Evolutionary conservation across 2,797 vertebrate species (phyloP).

Genomic region (Vespertilio murinus): DNA sequence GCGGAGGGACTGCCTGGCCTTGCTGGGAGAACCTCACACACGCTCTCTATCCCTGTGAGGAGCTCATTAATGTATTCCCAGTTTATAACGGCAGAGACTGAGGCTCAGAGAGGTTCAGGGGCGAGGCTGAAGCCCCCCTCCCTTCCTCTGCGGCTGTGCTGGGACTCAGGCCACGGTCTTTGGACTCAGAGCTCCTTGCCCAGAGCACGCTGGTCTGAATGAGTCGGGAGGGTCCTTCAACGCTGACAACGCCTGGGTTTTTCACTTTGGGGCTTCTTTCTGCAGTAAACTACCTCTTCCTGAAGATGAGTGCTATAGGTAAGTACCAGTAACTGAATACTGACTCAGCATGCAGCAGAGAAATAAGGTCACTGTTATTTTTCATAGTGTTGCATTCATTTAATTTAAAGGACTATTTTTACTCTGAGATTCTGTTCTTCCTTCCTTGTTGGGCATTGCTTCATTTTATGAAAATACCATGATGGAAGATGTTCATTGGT

Average conservation of each 20-base stretch:
- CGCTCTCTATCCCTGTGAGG: not conserved
- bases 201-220: too few species aligned
- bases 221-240: not conserved
- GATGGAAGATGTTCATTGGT: not conserved
- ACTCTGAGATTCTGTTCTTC: not conserved
- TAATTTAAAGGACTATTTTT: not conserved
- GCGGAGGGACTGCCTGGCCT: not conserved
- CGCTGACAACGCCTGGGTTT: not conserved
- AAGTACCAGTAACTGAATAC: not conserved
- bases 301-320: fast-evolving
- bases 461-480: not conserved
- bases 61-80: not conserved
- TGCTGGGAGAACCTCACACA: not conserved
- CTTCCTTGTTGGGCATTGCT: not conserved
- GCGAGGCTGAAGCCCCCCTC: fast-evolving
- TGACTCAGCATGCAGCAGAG: not conserved
- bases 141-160: not conserved
- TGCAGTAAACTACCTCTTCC: not conserved
- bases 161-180: not conserved
- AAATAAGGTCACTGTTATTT: not conserved
- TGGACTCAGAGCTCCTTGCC: not conserved
- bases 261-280: not conserved
- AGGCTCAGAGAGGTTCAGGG: not conserved
- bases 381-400: not conserved
- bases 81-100: not conserved